Evolutionary conservation across 1,140 invertebrate species (phyloP).

Genomic region (Caerostris extrusa): DNA sequence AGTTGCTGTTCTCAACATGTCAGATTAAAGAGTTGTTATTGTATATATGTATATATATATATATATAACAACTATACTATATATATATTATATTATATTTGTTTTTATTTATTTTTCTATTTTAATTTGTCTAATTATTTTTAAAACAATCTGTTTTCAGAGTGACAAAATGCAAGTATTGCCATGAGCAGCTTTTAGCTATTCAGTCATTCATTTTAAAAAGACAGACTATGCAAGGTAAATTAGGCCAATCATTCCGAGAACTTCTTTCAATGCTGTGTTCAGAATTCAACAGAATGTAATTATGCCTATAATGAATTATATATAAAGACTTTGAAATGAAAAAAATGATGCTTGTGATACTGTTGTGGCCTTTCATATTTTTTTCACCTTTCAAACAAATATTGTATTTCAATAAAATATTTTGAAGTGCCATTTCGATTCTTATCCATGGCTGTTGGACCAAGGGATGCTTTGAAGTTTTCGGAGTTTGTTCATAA

Average conservation of each 20-base stretch:
- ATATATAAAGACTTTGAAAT: not conserved
- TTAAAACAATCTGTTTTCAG: constrained; percentile 81
- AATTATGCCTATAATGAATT: not conserved
- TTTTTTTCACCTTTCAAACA: not conserved
- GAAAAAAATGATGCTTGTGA: constrained; percentile 13
- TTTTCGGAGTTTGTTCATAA: not conserved
- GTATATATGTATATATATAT: too few relatives aligned
- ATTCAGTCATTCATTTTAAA: constrained; percentile 86
- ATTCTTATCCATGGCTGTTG: constrained; percentile 25
- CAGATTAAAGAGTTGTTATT: too few relatives aligned
- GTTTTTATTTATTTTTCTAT: not conserved
- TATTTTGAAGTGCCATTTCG: constrained; percentile 71
- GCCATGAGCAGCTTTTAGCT: constrained; percentile 86
- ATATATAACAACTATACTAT: too few relatives aligned
- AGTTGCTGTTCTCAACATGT: too few relatives aligned
- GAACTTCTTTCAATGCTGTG: constrained; percentile 86
- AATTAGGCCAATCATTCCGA: constrained; percentile 86
- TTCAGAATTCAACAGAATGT: constrained; percentile 74
- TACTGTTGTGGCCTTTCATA: constrained; percentile 71
- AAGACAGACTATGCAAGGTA: constrained; percentile 86
- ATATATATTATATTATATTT: too few relatives aligned
- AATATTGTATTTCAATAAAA: constrained; percentile 56
- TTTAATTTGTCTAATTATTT: not conserved
- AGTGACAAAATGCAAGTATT: constrained; percentile 88
- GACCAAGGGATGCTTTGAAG: not conserved